phyloP scores from a whole-genome alignment of 1,140 invertebrate species.

The Dolichoris vasculosae region DNA sequence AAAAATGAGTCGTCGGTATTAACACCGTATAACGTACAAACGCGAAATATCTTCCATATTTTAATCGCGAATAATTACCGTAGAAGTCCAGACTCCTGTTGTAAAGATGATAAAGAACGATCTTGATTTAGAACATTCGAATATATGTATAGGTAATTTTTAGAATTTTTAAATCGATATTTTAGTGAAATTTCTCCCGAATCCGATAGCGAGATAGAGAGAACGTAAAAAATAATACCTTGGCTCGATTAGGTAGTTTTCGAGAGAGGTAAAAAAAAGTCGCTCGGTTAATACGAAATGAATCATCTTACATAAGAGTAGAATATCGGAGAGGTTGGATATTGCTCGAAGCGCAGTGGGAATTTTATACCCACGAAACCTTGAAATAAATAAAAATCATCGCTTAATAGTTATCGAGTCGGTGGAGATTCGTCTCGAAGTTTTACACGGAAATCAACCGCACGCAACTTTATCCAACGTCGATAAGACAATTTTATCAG shows the following conservation, averaged over 20 bases:
- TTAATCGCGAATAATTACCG: background rate
- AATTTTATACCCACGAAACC: background rate
- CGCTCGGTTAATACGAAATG: background rate
- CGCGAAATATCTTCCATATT: background rate
- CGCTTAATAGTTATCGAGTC: background rate
- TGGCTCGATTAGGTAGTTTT: background rate
- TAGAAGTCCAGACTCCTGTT: background rate
- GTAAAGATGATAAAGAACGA: background rate
- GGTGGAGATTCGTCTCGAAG: background rate
- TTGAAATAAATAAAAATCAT: constrained; percentile 17
- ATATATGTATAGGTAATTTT: background rate
- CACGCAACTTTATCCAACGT: background rate
- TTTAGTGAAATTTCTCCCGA: background rate
- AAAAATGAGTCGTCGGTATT: background rate
- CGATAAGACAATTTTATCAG: no score
- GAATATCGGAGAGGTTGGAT: background rate
- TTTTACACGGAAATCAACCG: background rate
- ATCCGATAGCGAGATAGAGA: background rate
- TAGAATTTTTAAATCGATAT: background rate
- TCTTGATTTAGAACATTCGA: constrained; percentile 1
- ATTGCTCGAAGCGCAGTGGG: background rate
- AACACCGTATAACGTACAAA: background rate
- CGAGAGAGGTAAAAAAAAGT: background rate
- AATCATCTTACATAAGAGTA: background rate
- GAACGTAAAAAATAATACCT: background rate